Conservation (phyloP, 2,888 invertebrate species). For the Chymomyza amoena region DNA sequence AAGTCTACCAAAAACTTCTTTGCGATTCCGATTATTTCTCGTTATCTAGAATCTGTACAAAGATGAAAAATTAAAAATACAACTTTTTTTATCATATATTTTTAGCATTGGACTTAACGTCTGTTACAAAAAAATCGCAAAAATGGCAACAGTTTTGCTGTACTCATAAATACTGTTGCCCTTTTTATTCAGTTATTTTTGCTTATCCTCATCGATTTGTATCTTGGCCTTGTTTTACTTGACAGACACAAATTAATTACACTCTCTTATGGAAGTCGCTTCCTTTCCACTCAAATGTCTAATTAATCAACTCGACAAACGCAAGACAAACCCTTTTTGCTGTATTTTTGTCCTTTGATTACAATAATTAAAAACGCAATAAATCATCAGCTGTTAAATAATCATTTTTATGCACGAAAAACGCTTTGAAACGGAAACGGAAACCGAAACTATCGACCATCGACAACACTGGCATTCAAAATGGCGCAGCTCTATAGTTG, state of each 20-base stretch:
- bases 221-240: neutral
- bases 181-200: neutral
- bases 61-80: too few species aligned
- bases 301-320: constrained; percentile 28
- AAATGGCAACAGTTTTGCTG: neutral
- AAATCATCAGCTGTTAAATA: constrained; percentile 49
- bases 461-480: constrained; percentile 17
- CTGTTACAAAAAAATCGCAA: too few species aligned
- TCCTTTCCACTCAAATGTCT: neutral
- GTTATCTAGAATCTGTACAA: too few species aligned
- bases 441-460: constrained; percentile 11
- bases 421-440: constrained; percentile 29
- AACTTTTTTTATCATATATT: too few species aligned
- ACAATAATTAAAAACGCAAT: constrained; percentile 58
- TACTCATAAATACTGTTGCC: neutral
- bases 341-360: constrained; percentile 13
- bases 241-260: neutral
- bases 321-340: constrained; percentile 13
- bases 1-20: too few species aligned
- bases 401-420: constrained; percentile 34
- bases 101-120: too few species aligned
- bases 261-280: neutral
- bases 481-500: constrained; percentile 40
- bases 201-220: neutral
- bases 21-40: too few species aligned